These are phyloP conservation scores for Pimpla rufipes DNA, from an alignment of 2,888 invertebrate genomes.

Conservation along the genomic window DNA sequence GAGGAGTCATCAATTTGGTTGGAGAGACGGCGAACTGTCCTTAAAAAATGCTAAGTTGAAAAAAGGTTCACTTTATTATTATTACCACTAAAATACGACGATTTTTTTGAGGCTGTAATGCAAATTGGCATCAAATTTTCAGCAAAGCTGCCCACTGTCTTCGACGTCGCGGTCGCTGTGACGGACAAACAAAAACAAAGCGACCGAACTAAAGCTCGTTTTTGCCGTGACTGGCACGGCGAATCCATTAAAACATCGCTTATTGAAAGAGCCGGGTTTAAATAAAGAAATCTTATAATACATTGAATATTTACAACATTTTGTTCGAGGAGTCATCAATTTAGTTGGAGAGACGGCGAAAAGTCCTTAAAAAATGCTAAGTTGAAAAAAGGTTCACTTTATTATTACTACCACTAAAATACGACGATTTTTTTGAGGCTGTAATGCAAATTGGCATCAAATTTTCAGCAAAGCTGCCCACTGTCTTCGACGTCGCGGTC, in stretches of 20 bases:
- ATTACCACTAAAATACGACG: no score
- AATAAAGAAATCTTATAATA: background rate
- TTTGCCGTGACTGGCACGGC: background rate
- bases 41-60: no score
- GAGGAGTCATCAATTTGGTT: background rate
- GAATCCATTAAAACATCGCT: background rate
- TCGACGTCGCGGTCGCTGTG: slow-evolving; percentile 30
- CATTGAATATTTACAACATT: background rate
- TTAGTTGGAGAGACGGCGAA: background rate
- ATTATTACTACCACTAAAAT: no score
- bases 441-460: no score
- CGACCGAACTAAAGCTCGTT: background rate
- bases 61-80: no score
- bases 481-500: slow-evolving; percentile 32
- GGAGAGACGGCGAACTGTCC: no score
- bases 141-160: slow-evolving; percentile 49
- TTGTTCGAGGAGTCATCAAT: background rate
- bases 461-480: slow-evolving; percentile 53
- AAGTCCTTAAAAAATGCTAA: no score
- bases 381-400: no score
- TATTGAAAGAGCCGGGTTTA: background rate
- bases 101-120: no score
- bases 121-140: no score
- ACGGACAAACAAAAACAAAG: slow-evolving; percentile 39
- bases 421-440: no score